Evolutionary conservation across 2,888 invertebrate genomes (phyloP), one percentile per base, ranked within the genome.

Genomic region (Stegophylla sp.): DNA sequence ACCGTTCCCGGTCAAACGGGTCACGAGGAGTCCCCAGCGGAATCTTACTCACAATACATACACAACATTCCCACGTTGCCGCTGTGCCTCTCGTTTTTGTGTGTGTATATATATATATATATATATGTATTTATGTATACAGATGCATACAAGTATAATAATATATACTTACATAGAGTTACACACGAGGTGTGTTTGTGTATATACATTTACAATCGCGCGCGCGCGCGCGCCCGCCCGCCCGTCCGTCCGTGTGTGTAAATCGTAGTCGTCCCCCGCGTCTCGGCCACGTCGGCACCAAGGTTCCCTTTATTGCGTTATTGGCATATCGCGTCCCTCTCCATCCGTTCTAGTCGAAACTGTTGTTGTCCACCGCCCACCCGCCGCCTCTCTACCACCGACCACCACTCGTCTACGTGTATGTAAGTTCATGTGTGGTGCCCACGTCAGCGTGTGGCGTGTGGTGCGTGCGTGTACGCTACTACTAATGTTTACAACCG

Each of bases 21-120:
- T 79, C 79, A 79, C 79, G 79, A 79, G 79, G 79, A 79, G 79
- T 79, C 79, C 79, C 79, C 79, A 51, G 79, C 79, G 79, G 79
- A 79, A 79, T 79, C 79, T 69, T 79, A 79, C 69, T 79, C 77
- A 79, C 71, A 75, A 75, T 41, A 41, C 53, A 69, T 4, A 74
- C 45, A 48, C 61, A 45, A 48, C 71, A 61, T 71, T 63, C 79
- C 79, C 79, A 79, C 71, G 79, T 79, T 79, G 79, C 79, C 79
- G 79, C 26, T 79, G 69, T 79, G 69, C 79, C 59, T 28, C 56
- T 9, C 56, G 69, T 69, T 69, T 67, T 69, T 67, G 26, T 67
- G 9, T 56, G 3, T 17, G 3, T 51, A 1, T 15, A 43, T 15
- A 15, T 45, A 45, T 51, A 34, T 34, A 34, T 56, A 17, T 17